Evolutionary conservation across 1,140 invertebrate species (phyloP).

Genomic region (Phenacoccus solenopsis): DNA sequence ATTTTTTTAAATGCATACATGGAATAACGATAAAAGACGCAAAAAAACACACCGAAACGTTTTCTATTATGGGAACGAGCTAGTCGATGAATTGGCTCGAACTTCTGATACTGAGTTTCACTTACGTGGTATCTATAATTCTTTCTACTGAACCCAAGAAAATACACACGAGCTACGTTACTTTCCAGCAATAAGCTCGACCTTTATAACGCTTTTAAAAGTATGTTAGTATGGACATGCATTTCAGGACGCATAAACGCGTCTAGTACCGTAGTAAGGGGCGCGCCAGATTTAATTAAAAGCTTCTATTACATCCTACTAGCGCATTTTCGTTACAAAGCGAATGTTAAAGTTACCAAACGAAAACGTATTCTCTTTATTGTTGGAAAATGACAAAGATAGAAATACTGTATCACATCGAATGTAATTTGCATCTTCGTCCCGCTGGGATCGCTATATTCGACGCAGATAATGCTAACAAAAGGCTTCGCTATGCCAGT

Average conservation of each 20-base stretch:
- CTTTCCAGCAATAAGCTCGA: too few species aligned
- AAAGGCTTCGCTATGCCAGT: not conserved
- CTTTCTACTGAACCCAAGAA: too few species aligned
- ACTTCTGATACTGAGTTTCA: too few species aligned
- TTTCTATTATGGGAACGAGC: too few species aligned
- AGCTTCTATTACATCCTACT: slow-evolving; percentile 3
- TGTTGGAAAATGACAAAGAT: slow-evolving; percentile 14
- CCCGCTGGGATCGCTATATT: slow-evolving; percentile 13
- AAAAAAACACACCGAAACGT: too few species aligned
- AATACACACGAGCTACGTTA: too few species aligned
- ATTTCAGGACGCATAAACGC: slow-evolving; percentile 1
- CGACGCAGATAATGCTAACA: slow-evolving; percentile 8
- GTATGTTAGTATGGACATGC: slow-evolving; percentile 2
- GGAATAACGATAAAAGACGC: too few species aligned
- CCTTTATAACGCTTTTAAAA: too few species aligned
- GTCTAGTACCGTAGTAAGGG: not conserved
- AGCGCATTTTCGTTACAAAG: not conserved
- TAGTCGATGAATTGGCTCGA: too few species aligned
- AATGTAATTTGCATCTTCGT: slow-evolving; percentile 12
- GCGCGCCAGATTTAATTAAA: slow-evolving; percentile 7
- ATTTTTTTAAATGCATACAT: too few species aligned
- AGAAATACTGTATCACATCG: not conserved
- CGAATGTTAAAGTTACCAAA: slow-evolving; percentile 11
- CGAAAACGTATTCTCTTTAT: slow-evolving; percentile 10
- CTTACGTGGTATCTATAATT: too few species aligned